Percentiles rank a stretch among this genome's conserved stretches.
These are phyloP conservation scores for Bombus consobrinus DNA, from an alignment of 1,140 invertebrate genomes.

Conservation along the genomic window DNA sequence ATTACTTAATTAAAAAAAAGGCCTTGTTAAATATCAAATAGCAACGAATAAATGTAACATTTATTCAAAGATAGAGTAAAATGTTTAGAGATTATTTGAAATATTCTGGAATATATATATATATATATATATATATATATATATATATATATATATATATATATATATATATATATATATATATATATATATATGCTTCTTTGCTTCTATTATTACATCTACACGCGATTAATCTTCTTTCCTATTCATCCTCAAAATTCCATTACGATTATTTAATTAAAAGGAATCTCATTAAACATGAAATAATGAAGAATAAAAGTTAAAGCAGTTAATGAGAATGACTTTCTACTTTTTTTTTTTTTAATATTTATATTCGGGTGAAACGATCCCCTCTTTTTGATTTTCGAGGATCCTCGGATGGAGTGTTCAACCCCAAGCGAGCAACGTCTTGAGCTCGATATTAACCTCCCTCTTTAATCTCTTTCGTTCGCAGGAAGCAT, in stretches of 20 bases:
- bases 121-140: too few relatives aligned
- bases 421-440: slow-evolving; percentile 37
- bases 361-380: neutral
- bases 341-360: neutral
- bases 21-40: neutral
- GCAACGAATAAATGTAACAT: neutral
- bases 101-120: neutral
- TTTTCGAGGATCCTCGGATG: slow-evolving; percentile 41
- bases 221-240: neutral
- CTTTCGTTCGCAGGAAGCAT: neutral
- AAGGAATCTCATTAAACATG: neutral
- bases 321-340: neutral
- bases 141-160: too few relatives aligned
- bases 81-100: neutral
- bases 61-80: too few relatives aligned
- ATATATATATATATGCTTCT: neutral
- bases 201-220: neutral
- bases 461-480: slow-evolving; percentile 23
- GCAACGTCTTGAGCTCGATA: slow-evolving; percentile 41
- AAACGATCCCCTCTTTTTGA: slow-evolving; percentile 20
- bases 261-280: neutral
- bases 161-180: too few relatives aligned
- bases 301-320: neutral
- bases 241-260: neutral
- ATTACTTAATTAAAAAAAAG: neutral